These are phyloP conservation scores for Watsonalla binaria DNA, from an alignment of 2,888 invertebrate species.

Conservation along the genomic window DNA sequence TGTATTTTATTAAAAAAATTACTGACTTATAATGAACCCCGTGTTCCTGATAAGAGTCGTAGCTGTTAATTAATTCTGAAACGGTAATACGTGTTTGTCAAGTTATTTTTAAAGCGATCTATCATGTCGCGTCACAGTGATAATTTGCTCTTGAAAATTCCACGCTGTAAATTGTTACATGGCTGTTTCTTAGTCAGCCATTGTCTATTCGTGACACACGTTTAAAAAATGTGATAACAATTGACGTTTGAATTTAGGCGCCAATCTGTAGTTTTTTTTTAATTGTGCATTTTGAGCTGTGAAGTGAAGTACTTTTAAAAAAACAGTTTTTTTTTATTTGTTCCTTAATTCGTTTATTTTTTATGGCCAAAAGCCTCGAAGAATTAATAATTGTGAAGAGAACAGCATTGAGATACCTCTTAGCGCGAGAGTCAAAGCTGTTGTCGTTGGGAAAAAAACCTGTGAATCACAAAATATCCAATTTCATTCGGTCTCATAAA, in stretches of 20 bases:
- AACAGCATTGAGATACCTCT: conserved; percentile 47
- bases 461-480: conserved; percentile 58
- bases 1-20: too few relatives aligned
- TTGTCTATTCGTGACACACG: conserved; percentile 10
- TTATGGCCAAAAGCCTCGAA: conserved; percentile 61
- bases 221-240: conserved; percentile 4
- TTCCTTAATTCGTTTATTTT: conserved; percentile 8
- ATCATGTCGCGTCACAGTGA: conserved; percentile 22
- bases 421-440: conserved; percentile 54
- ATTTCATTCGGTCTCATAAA: conserved; percentile 46
- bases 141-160: conserved; percentile 48
- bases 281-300: too few relatives aligned
- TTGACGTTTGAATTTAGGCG: conserved; percentile 1
- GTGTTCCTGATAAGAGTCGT: background rate
- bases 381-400: conserved; percentile 55
- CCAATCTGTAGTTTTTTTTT: too few relatives aligned
- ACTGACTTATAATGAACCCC: too few relatives aligned
- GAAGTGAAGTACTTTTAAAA: too few relatives aligned
- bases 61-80: background rate
- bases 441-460: conserved; percentile 54
- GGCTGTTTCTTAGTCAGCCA: conserved; percentile 11
- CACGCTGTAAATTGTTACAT: conserved; percentile 16
- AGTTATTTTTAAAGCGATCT: conserved; percentile 11
- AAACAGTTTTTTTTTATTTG: too few relatives aligned
- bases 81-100: background rate